Percentiles rank a stretch among this genome's conserved stretches.
These are phyloP conservation scores for Leptopilina myrica DNA, from an alignment of 2,888 invertebrate genomes.

Conservation along the genomic window DNA sequence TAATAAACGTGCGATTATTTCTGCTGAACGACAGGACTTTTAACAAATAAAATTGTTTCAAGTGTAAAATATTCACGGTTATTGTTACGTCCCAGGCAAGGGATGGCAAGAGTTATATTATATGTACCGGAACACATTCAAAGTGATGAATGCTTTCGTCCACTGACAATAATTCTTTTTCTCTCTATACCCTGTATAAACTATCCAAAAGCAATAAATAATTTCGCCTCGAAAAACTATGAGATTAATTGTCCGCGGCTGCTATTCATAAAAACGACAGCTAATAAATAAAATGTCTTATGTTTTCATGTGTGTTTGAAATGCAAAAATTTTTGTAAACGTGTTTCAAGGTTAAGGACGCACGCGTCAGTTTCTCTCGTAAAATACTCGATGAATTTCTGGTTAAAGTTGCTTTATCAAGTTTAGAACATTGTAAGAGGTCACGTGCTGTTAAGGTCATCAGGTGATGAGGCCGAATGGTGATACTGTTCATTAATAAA, in stretches of 20 bases:
- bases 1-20: slow-evolving; percentile 1
- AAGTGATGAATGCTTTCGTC: neutral
- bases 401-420: too few species aligned
- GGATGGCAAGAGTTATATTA: neutral
- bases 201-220: slow-evolving; percentile 9
- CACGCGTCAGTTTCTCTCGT: too few species aligned
- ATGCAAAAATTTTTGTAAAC: too few species aligned
- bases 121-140: slow-evolving; percentile 5
- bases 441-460: too few species aligned
- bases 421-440: too few species aligned
- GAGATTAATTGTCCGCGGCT: neutral
- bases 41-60: slow-evolving; percentile 7
- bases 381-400: too few species aligned
- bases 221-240: neutral
- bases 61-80: slow-evolving; percentile 9
- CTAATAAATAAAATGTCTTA: neutral
- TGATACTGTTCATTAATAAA: too few species aligned
- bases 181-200: neutral
- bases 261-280: neutral
- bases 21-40: neutral
- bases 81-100: neutral
- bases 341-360: too few species aligned
- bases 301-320: neutral
- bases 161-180: slow-evolving; percentile 12
- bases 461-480: too few species aligned